Percentiles rank a stretch among this genome's conserved stretches.
Conservation (phyloP, 1,140 invertebrate genomes). For the Macrostomum lignano region DNA sequence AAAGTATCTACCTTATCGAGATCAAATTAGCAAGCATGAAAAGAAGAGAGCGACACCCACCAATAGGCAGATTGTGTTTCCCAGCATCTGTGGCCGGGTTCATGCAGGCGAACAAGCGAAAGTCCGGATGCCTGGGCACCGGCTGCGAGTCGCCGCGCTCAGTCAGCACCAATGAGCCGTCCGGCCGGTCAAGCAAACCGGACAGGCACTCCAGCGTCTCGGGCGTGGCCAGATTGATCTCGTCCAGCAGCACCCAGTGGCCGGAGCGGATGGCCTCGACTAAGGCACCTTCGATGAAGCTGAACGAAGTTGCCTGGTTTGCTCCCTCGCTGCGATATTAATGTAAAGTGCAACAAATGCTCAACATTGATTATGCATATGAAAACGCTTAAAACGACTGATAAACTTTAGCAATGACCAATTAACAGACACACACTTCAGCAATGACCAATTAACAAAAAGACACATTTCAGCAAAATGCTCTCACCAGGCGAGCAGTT, state of each 20-base stretch:
- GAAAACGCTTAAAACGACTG: too few relatives aligned
- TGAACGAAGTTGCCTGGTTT: conserved; percentile 1
- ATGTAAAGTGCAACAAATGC: background rate
- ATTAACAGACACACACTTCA: too few relatives aligned
- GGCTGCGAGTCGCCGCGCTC: conserved; percentile 39
- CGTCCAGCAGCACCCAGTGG: conserved; percentile 76
- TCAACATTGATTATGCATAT: background rate
- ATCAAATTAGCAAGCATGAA: too few relatives aligned
- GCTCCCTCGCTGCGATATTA: conserved; percentile 1
- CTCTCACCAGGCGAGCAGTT: too few relatives aligned
- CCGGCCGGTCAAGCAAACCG: conserved; percentile 50
- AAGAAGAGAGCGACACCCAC: too few relatives aligned
- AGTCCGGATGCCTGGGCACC: conserved; percentile 51
- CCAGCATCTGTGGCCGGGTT: conserved; percentile 98
- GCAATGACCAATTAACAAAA: too few relatives aligned
- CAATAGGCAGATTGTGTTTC: conserved; percentile 74
- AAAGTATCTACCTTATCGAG: too few relatives aligned
- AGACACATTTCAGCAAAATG: too few relatives aligned
- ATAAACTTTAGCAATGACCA: too few relatives aligned
- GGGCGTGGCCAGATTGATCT: conserved; percentile 79
- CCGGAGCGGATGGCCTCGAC: conserved; percentile 59
- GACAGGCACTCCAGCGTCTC: conserved; percentile 81
- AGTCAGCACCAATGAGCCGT: conserved; percentile 46
- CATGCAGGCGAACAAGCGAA: conserved; percentile 92
- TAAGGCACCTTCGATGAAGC: conserved; percentile 38